Base-by-base conservation (phyloP, 2,113 vertebrate species). In the Oncorhynchus nerka region DNA sequence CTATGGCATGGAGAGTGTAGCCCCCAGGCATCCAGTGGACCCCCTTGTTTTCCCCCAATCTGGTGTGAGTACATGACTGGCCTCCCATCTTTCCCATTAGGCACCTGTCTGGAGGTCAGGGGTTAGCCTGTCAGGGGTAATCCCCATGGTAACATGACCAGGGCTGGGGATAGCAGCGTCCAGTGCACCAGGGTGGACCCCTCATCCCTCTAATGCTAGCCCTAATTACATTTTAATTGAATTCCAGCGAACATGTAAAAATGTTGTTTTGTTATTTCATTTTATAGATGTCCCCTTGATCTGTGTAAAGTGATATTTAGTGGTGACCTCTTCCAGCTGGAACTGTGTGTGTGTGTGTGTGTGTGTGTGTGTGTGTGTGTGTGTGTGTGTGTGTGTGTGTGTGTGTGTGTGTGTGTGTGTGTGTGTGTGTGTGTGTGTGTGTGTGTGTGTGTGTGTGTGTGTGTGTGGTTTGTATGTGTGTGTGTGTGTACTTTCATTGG, bases 201-300 rank as follows among this genome's bases (percentile, higher is more conserved):
- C 51, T 79, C 73, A 75, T 81, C 81, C 77, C 83, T 76, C 76
- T 88, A 93, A 92, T 91, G 79, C 93, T 89, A 81, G 83, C 81
- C 84, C 90, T 87, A 92, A 92, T 89, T 89, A 90, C 80, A 87
- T 92, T 89, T 89, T 86, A 88, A 94, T 90, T 93, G 90, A 91
- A 85, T 93, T 91, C 89, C 86, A 83, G 88, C 68, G 87, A 92
- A 93, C 91, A 88, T 89, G 90, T 92, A 94, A 93, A 89, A 92
- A 95, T 34, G 1, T 34, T 0, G 6, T 34, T 34, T 34, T 34
- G 32, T 34, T 34, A 34, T 34, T 34, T 7, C 32, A 34, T 34
- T 34, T 34, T 34, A 6, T 7, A 34, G 32, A 34, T 34, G 32
- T 34, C 32, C 32, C 32, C 32, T 34, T 34, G 32, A 34, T 34